Evolutionary conservation across 92 coral and sea anemone species (phyloP).

Genomic region (Meandrina meandrites): DNA sequence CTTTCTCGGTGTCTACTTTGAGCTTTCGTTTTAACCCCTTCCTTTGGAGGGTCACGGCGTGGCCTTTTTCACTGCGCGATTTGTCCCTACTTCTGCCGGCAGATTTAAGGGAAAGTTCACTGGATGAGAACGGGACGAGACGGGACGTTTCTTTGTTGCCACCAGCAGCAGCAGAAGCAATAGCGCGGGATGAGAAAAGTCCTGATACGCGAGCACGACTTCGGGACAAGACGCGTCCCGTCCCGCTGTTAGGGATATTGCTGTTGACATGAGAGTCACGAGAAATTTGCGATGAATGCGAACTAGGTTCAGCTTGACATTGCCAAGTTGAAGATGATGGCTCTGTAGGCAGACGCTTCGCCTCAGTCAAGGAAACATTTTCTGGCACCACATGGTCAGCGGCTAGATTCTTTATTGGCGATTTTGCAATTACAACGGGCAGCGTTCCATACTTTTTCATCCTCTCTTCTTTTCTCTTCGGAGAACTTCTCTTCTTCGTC

Average conservation of each 20-base stretch:
- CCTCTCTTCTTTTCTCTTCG: constrained; percentile 39
- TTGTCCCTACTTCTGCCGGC: neutral
- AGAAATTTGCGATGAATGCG: neutral
- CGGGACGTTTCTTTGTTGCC: neutral
- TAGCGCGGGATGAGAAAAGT: neutral
- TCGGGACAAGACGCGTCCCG: constrained; percentile 26
- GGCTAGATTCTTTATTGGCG: constrained; percentile 39
- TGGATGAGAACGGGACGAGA: neutral
- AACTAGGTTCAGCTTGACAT: neutral
- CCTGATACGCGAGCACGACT: neutral
- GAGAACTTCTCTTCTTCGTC: constrained; percentile 26
- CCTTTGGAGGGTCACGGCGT: constrained; percentile 2
- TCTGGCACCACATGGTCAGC: neutral
- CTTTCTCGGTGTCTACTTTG: neutral
- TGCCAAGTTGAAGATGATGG: neutral
- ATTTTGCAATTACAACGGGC: constrained; percentile 48
- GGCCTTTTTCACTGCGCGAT: constrained; percentile 8
- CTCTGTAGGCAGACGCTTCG: neutral
- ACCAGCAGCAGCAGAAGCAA: neutral
- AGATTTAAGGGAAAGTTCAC: neutral
- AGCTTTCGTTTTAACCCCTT: constrained; percentile 32
- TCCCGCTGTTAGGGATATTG: neutral
- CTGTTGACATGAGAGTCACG: neutral
- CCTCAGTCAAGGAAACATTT: neutral
- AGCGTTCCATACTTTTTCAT: constrained; percentile 52